phyloP scores from a whole-genome alignment of 1,140 invertebrate genomes.

The Bombyx mori region DNA sequence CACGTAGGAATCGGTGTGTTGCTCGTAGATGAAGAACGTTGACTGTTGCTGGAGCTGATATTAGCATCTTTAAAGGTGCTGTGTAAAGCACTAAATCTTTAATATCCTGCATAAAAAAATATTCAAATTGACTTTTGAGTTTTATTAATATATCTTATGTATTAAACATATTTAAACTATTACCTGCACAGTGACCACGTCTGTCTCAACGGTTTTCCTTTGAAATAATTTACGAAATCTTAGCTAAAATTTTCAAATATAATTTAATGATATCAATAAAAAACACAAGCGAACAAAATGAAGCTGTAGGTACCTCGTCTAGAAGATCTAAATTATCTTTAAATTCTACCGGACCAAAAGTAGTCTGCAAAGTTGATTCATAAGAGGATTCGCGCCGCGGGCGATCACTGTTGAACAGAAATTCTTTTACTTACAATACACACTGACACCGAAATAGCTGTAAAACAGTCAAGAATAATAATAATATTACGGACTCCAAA shows the following conservation, averaged over 20 bases:
- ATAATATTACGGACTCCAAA: too few species aligned
- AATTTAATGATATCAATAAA: neutral
- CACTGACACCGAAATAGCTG: too few species aligned
- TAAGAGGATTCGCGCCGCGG: neutral
- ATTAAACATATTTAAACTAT: slow-evolving; percentile 1
- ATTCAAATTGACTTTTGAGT: neutral
- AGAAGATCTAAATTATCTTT: slow-evolving; percentile 37
- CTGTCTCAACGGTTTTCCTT: slow-evolving; percentile 56
- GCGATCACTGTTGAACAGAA: neutral
- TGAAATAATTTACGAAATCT: slow-evolving; percentile 66
- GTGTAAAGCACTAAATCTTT: slow-evolving; percentile 75
- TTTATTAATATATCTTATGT: neutral
- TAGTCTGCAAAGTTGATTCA: neutral
- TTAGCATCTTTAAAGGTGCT: slow-evolving; percentile 53
- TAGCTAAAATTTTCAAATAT: slow-evolving; percentile 41
- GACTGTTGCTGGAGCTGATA: slow-evolving; percentile 61
- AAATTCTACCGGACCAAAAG: slow-evolving; percentile 24
- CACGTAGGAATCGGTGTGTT: slow-evolving; percentile 73
- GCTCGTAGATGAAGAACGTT: slow-evolving; percentile 69
- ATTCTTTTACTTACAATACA: too few species aligned
- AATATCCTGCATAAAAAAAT: slow-evolving; percentile 52
- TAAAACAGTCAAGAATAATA: too few species aligned
- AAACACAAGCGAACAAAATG: neutral
- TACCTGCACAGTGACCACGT: slow-evolving; percentile 72
- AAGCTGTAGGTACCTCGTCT: slow-evolving; percentile 25